Conservation (phyloP, 2,113 vertebrate genomes). For the Echinops telfairi region DNA sequence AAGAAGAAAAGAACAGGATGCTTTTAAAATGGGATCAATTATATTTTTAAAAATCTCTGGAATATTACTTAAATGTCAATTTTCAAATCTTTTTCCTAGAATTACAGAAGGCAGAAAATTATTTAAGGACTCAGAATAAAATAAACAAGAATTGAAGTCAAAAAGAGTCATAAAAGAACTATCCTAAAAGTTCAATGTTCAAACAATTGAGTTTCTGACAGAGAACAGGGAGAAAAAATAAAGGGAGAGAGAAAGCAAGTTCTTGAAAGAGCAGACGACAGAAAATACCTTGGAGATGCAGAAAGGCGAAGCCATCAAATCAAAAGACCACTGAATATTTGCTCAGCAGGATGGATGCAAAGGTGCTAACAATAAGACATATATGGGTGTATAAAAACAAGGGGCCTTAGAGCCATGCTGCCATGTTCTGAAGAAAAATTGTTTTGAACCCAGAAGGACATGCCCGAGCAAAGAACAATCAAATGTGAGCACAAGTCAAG, state of each 20-base stretch:
- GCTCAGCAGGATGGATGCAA: background rate
- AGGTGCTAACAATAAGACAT: background rate
- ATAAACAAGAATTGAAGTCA: background rate
- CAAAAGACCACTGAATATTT: background rate
- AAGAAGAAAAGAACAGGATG: background rate
- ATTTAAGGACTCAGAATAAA: background rate
- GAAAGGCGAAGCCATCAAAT: slow-evolving; percentile 21
- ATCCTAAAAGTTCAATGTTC: background rate
- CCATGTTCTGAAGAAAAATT: background rate
- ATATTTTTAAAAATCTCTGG: background rate
- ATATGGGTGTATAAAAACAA: background rate
- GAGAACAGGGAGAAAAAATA: background rate
- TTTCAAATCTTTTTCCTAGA: background rate
- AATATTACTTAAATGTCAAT: slow-evolving; percentile 20
- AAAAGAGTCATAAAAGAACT: background rate
- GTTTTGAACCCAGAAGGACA: background rate
- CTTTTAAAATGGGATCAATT: background rate
- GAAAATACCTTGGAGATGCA: background rate
- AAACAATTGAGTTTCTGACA: background rate
- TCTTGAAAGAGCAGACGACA: background rate
- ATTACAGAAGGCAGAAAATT: background rate
- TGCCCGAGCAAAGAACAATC: background rate
- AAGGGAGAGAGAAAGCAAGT: background rate
- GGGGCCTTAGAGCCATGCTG: background rate
- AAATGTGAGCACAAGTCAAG: background rate